Base-by-base conservation (phyloP, 2,888 invertebrate genomes). In the Bombylius discolor region DNA sequence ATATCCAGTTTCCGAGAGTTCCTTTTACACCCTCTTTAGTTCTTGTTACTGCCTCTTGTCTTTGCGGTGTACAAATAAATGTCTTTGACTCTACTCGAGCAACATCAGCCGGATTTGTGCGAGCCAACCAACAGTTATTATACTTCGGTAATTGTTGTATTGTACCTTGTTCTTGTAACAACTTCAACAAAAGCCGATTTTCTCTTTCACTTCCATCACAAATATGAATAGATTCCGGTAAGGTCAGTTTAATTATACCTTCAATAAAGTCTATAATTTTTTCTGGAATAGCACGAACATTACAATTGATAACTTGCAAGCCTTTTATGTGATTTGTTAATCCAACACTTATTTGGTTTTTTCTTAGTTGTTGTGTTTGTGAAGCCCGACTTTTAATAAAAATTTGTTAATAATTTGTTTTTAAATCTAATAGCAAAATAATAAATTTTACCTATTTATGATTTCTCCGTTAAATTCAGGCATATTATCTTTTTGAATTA, bases 11-110 rank as follows among this genome's bases (percentile, higher is more conserved):
- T 9, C 97, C 97, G 54, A 98, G 77, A 1, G 85, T 82, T 0
- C 95, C 92, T 62, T 85, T 85, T 55, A 88, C 82, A 0, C 90
- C 93, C 5, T 82, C 77, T 56, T 83, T 80, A 0, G 89, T 83
- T 0, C 80, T 79, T 0, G 96, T 92, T 11, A 95, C 83, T 1
- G 94, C 87, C 62, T 95, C 88, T 11, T 84, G 78, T 68, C 86
- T 85, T 12, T 81, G 78, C 0, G 81, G 81, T 0, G 97, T 90
- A 64, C 91, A 89, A 68, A 99, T 96, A 76, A 94, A 94, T 0
- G 99, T 99, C 63, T 87, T 84, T 52, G 93, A 91, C 74, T 99
- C 99, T 4, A 99, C 98, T 42, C 99, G 82, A 0, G 99, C 98
- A 4, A 98, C 99, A 75, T 99, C 99, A 0, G 88, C 89, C 0